A percentile compares a stretch with the other conserved stretches of the same genome.
Evolutionary conservation across 1,140 invertebrate species (phyloP).

Genomic region (Calephelis virginiensis): DNA sequence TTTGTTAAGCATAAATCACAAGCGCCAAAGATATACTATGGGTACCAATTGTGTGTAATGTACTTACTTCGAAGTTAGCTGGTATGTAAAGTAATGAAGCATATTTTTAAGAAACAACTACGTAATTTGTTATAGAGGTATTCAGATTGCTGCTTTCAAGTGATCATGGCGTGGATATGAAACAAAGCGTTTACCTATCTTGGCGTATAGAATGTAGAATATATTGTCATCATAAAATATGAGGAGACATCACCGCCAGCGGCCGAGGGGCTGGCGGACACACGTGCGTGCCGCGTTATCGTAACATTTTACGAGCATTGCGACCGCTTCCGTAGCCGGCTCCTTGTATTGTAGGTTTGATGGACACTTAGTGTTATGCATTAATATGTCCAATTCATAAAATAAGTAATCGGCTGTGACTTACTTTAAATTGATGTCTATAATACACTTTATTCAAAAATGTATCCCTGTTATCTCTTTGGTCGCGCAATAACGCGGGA

Average conservation of each 20-base stretch:
- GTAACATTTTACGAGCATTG: constrained; percentile 32
- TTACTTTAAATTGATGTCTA: no score
- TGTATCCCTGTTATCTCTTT: no score
- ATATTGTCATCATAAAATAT: constrained; percentile 20
- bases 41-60: no score
- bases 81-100: no score
- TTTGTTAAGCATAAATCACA: no score
- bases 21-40: no score
- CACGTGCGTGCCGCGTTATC: constrained; percentile 31
- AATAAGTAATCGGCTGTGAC: not conserved
- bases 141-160: no score
- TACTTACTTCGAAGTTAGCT: no score
- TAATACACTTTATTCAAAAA: no score
- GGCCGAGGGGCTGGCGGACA: constrained; percentile 11
- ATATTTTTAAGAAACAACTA: no score
- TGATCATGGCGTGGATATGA: not conserved
- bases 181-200: not conserved
- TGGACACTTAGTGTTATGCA: not conserved
- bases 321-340: constrained; percentile 21
- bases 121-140: no score
- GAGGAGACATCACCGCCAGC: constrained; percentile 1
- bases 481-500: no score
- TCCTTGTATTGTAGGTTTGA: constrained; percentile 2
- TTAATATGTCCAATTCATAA: not conserved
- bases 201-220: constrained; percentile 1